Evolutionary conservation across 2,888 invertebrate species (phyloP), one percentile per base, ranked within the genome.

Genomic region (Ennomos fuscantarius): DNA sequence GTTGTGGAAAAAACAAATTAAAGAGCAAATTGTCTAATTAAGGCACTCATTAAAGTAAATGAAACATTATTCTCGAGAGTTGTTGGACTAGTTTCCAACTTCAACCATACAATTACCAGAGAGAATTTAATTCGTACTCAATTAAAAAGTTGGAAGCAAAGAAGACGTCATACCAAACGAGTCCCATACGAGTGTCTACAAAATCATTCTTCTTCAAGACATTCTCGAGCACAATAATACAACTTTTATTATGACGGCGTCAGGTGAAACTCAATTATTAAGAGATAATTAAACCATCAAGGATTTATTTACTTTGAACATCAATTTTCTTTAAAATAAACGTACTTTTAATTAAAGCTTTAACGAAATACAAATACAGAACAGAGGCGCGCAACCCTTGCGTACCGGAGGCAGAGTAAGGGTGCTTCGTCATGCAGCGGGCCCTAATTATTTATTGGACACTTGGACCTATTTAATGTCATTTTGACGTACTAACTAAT

Each of bases 291-390:
- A 89, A 89, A 87, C 87, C 87, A 86, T 87, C 84, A 87, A 83
- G 84, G 86, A 87, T 89, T 87, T 89, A 88, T 87, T 89, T 89
- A 88, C 89, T 87, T 87, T 87, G 84, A 88, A 85, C 86, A 88
- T 88, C 83, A 89, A 87, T 89, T 89, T 89, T 87, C 87, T 89
- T 89, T 86, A 87, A 89, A 89, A 89, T 87, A 89, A 87, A 87
- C 87, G 82, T 87, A 86, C 86, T 88, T 89, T 89, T 89, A 90
- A 89, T 90, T 89, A 90, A 90, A 87, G 87, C 89, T 86, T 84
- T 87, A 88, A 89, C 87, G 86, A 85, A 89, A 90, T 87, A 88
- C 87, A 89, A 90, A 90, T 87, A 90, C 74, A 87, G 79, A 75
- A 79, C 78, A 44, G 79, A 73, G 74, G 74, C 75, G 75, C 62